Base-by-base conservation (phyloP, 1,140 invertebrate species). In the Streblospio benedicti region DNA sequence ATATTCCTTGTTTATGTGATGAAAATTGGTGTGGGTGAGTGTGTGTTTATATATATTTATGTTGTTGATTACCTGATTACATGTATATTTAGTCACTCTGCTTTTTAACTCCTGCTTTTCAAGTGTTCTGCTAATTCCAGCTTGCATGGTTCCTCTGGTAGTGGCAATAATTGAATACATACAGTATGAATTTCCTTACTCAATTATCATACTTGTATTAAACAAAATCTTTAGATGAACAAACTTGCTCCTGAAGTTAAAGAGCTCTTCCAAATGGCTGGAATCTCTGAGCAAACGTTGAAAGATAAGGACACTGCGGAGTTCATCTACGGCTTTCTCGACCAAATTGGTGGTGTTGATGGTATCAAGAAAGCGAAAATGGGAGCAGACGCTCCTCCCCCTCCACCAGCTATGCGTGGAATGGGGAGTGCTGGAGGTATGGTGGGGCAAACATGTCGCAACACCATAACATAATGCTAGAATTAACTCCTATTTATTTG, bases 271-370 rank as follows among this genome's bases (percentile, higher is more conserved):
- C 79, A 83, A 60, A 51, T 50, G 66, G 82, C 80, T 86, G 88
- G 60, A 88, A 91, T 62, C 84, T 93, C 61, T 9, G 86, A 88
- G 50, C 83, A 81, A 54, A 85, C 93, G 65, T 80, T 94, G 2
- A 80, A 86, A 63, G 88, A 95, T 78, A 83, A 85, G 61, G 85
- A 87, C n/a, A 96, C 91, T 1, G 80, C 90, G 23, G 85, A 90
- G 57, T 96, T 93, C 73, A 95, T 97, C 71, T 95, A 95, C 74
- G 88, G 93, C 76, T 95, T 96, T 73, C 90, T 96, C 62, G 85
- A 90, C 70, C 66, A 74, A 33, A 81, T 93, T 80, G 90, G 90
- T 35, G 90, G 90, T 20, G 73, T 89, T 25, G 86, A 87, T 63
- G 86, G 85, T 32, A 71, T 81, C 4, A 76, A 78, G 57, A 65